These are phyloP conservation scores for Trilocha varians DNA, from an alignment of 2,888 invertebrate species.

Conservation along the genomic window DNA sequence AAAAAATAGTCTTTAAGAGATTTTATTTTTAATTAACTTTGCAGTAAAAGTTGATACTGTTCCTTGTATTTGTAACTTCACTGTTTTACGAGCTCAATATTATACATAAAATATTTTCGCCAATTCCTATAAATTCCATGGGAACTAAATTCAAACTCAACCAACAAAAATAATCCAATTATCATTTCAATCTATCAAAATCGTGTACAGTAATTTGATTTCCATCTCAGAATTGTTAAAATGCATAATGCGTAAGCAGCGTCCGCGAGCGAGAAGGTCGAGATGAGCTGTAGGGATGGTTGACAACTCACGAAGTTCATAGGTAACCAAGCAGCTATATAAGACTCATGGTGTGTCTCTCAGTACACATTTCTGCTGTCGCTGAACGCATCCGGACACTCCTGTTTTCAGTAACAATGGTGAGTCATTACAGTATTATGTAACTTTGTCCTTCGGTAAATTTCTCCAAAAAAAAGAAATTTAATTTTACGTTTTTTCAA, in stretches of 20 bases:
- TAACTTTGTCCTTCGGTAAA: too few species aligned
- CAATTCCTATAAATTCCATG: background rate
- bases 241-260: constrained; percentile 12
- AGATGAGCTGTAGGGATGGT: background rate
- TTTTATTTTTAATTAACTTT: too few species aligned
- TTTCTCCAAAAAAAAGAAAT: too few species aligned
- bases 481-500: too few species aligned
- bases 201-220: constrained; percentile 24
- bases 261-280: background rate
- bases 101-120: too few species aligned
- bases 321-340: constrained; percentile 67
- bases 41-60: too few species aligned
- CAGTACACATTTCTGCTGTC: constrained; percentile 50
- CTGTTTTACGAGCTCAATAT: too few species aligned
- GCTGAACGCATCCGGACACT: constrained; percentile 44
- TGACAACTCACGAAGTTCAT: constrained; percentile 56
- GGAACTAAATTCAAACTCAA: constrained; percentile 19
- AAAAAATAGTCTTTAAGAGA: too few species aligned
- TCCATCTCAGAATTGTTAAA: constrained; percentile 28
- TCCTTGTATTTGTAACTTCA: too few species aligned
- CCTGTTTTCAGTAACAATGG: constrained; percentile 32
- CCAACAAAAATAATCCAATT: constrained; percentile 21
- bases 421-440: constrained; percentile 18
- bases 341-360: constrained; percentile 62
- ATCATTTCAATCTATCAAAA: constrained; percentile 20